Base-by-base conservation (phyloP, 2,797 vertebrate species). In the Aulostomus chinensis region DNA sequence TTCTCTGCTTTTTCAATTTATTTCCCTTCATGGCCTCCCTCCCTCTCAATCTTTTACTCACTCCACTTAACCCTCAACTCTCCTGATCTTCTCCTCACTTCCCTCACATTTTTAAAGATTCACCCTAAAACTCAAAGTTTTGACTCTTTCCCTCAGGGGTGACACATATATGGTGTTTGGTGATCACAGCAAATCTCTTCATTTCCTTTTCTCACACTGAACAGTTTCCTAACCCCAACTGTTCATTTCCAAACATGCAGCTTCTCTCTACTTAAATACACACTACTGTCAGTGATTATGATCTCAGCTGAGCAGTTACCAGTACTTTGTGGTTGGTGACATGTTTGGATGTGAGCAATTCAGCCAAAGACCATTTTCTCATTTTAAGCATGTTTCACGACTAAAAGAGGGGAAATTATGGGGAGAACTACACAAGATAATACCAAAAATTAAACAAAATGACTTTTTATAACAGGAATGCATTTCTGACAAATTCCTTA, bases 1-100 rank as follows among this genome's bases (percentile, higher is more conserved):
- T 59, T 61, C 64, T 87, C 81, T 87, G 84, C 78, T 87, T 85
- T 87, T 87, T 79, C 85, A 84, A 82, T 86, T 70, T 83, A 60
- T 80, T 72, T 58, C 24, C 43, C 66, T 36, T 63, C 5, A 1
- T 58, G 43, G 46, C 49, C 51, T 47, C 56, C 58, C 59, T 72
- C 57, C 40, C 45, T 55, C 53, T 39, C 30, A 40, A 35, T 48
- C 45, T 55, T 47, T 42, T 26, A 12, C 18, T 71, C 51, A 38
- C 45, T 77, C 52, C 45, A 74, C 52, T 73, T 71, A 78, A 68
- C 68, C 61, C 58, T 53, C 36, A 60, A 42, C 36, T 66, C 42
- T 51, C 38, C 51, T 13, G 35, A 37, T 55, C 40, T 24, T 46
- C 21, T 34, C 49, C 53, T 57, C 40, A n/a, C 24, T 41, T 37